Evolutionary conservation across 1,140 invertebrate species (phyloP).

Genomic region (Pararge aegeria): DNA sequence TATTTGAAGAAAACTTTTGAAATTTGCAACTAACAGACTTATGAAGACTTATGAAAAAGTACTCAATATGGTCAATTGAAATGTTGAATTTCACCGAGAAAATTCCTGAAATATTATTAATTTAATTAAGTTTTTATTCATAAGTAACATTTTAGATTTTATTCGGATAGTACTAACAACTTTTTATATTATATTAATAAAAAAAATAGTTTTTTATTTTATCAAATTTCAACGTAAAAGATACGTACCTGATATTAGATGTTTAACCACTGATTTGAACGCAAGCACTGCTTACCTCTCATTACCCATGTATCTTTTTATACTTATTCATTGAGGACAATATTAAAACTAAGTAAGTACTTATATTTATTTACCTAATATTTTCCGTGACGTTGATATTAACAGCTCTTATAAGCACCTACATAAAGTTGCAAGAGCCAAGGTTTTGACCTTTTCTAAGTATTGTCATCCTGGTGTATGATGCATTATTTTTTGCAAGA

Average conservation of each 20-base stretch:
- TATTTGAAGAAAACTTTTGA: no score
- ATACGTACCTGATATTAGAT: slow-evolving; percentile 15
- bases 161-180: no score
- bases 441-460: slow-evolving; percentile 16
- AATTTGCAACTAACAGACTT: no score
- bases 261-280: slow-evolving; percentile 14
- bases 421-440: slow-evolving; percentile 11
- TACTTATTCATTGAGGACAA: slow-evolving; percentile 26
- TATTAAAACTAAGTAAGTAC: slow-evolving; percentile 13
- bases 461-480: slow-evolving; percentile 1
- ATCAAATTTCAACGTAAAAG: neutral
- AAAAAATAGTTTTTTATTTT: neutral
- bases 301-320: slow-evolving; percentile 30
- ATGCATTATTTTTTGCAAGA: neutral
- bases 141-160: no score
- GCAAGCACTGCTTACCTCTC: slow-evolving; percentile 17
- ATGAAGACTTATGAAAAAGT: no score
- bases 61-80: no score
- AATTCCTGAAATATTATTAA: no score
- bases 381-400: slow-evolving; percentile 12
- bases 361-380: neutral
- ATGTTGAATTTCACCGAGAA: no score
- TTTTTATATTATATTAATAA: no score
- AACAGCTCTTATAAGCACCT: neutral
- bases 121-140: no score